Percentiles rank a stretch among this genome's conserved stretches.
Evolutionary conservation across 2,888 invertebrate species (phyloP).

Genomic region (Troglohyphantes excavatus): DNA sequence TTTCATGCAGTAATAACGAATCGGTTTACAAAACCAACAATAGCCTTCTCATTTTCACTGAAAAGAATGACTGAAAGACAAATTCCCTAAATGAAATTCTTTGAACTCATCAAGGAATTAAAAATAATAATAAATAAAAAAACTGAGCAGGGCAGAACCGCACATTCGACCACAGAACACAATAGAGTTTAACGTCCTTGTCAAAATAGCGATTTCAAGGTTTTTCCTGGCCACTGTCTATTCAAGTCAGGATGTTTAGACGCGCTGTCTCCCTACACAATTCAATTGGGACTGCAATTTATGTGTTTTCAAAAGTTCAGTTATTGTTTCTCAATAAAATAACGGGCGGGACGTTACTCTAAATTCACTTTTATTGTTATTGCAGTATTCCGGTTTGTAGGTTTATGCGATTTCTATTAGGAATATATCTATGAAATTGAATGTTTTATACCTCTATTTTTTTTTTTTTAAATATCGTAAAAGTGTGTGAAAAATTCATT

Average conservation of each 20-base stretch:
- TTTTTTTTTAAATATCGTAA: too few relatives aligned
- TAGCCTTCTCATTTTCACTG: too few relatives aligned
- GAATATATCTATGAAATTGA: not conserved
- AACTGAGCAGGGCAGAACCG: not conserved
- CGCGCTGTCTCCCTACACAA: not conserved
- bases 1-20: too few relatives aligned
- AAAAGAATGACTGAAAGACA: not conserved
- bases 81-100: not conserved
- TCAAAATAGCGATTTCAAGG: constrained; percentile 21
- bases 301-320: constrained; percentile 38
- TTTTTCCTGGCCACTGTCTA: constrained; percentile 45
- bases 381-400: not conserved
- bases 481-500: too few relatives aligned
- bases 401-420: not conserved
- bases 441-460: not conserved
- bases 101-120: not conserved
- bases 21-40: too few relatives aligned
- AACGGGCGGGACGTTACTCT: constrained; percentile 3
- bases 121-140: constrained; percentile 21
- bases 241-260: not conserved
- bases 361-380: not conserved
- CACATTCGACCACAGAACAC: not conserved
- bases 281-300: constrained; percentile 26
- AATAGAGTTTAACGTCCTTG: constrained; percentile 56
- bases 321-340: constrained; percentile 7